Evolutionary conservation across 2,113 vertebrate species (phyloP).

Genomic region (Naja naja): DNA sequence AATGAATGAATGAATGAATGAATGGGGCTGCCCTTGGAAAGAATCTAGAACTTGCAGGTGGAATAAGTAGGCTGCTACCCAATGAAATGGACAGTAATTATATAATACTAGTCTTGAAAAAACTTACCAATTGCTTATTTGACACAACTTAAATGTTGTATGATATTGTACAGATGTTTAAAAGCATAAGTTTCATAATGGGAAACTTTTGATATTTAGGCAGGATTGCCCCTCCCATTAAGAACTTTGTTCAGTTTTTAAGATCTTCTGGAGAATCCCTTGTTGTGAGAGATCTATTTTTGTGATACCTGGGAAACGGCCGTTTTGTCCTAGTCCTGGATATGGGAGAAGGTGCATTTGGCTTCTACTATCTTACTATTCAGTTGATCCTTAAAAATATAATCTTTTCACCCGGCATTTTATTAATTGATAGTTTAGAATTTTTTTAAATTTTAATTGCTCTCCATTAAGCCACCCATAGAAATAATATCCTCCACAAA

Average conservation of each 20-base stretch:
- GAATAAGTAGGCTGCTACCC: not conserved
- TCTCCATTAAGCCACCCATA: not conserved
- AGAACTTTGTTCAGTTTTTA: not conserved
- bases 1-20: not conserved
- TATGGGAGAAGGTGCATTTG: not conserved
- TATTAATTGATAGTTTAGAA: not conserved
- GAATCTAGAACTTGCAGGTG: not conserved
- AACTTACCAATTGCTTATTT: not conserved
- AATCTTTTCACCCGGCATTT: not conserved
- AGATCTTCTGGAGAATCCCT: not conserved
- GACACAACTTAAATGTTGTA: not conserved
- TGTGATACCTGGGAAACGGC: not conserved
- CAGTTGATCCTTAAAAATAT: not conserved
- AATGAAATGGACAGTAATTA: not conserved
- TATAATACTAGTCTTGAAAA: not conserved
- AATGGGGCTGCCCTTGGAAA: not conserved
- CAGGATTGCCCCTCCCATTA: not conserved
- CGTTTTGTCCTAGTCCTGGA: not conserved
- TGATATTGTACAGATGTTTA: not conserved
- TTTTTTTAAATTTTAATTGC: not conserved
- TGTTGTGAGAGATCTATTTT: not conserved
- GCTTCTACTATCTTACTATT: not conserved
- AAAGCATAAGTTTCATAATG: not conserved
- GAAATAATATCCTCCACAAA: not conserved
- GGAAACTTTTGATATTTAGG: not conserved